Conservation (phyloP, 2,113 vertebrate species). For the Ophthalmolycus amberensis region DNA sequence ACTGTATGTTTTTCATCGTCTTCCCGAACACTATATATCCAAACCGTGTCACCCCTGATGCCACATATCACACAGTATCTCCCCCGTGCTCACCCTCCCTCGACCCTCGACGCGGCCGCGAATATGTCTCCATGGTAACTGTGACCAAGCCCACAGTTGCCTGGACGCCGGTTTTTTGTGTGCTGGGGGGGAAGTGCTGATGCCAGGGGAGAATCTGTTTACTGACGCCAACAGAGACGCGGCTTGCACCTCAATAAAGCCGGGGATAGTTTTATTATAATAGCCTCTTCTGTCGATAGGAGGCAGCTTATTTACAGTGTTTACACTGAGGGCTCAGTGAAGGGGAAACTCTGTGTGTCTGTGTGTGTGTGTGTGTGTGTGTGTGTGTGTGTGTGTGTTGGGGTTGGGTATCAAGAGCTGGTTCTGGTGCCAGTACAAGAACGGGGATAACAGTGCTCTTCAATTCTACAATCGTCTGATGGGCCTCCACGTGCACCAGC, state of each 20-base stretch:
- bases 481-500: not conserved
- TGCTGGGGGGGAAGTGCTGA: conserved; percentile 69
- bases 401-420: not conserved
- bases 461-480: not conserved
- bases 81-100: conserved; percentile 17
- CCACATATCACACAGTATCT: conserved; percentile 34
- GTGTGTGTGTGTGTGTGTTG: conserved; percentile 9
- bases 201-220: conserved; percentile 71
- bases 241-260: conserved; percentile 62
- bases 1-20: not conserved
- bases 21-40: not conserved
- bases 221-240: conserved; percentile 62
- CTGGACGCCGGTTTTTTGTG: conserved; percentile 65
- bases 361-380: conserved; percentile 1
- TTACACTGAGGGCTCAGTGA: conserved; percentile 45
- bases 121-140: conserved; percentile 82
- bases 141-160: conserved; percentile 79
- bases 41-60: conserved; percentile 32
- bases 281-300: conserved; percentile 40
- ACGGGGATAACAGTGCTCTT: not conserved
- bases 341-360: conserved; percentile 3
- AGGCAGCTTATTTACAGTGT: conserved; percentile 57
- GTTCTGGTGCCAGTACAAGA: conserved; percentile 16
- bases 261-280: conserved; percentile 59
- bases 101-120: conserved; percentile 29